Evolutionary conservation across 2,888 invertebrate species (phyloP).

Genomic region (Oxyteleia sp.): DNA sequence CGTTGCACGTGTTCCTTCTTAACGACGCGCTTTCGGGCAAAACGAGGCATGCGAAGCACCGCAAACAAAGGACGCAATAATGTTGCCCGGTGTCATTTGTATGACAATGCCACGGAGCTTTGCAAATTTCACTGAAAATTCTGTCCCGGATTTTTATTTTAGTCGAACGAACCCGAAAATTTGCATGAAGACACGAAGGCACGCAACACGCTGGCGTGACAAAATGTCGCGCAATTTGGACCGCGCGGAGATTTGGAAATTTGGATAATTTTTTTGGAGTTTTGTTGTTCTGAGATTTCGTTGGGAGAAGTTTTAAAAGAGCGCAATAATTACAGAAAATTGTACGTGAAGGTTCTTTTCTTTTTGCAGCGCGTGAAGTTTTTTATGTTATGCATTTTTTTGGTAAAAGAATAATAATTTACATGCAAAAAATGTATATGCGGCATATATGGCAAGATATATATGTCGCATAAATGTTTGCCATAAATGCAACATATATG

Average conservation of each 20-base stretch:
- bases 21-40: slow-evolving; percentile 7
- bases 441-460: no score
- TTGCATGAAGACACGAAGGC: slow-evolving; percentile 38
- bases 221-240: slow-evolving; percentile 39
- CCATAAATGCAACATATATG: no score
- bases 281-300: no score
- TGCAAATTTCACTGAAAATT: slow-evolving; percentile 22
- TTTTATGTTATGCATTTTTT: no score
- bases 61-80: slow-evolving; percentile 22
- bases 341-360: no score
- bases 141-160: slow-evolving; percentile 35
- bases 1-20: slow-evolving; percentile 37
- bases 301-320: no score
- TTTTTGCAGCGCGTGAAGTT: no score
- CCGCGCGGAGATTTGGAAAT: slow-evolving; percentile 34
- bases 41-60: slow-evolving; percentile 15
- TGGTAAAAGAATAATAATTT: no score
- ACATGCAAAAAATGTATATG: no score
- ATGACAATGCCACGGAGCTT: slow-evolving; percentile 31
- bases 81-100: slow-evolving; percentile 31
- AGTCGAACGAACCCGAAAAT: slow-evolving; percentile 17
- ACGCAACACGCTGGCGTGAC: slow-evolving; percentile 54
- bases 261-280: no score
- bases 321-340: no score
- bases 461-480: no score